phyloP scores from a whole-genome alignment of 2,797 vertebrate genomes.

The Rhincodon typus region DNA sequence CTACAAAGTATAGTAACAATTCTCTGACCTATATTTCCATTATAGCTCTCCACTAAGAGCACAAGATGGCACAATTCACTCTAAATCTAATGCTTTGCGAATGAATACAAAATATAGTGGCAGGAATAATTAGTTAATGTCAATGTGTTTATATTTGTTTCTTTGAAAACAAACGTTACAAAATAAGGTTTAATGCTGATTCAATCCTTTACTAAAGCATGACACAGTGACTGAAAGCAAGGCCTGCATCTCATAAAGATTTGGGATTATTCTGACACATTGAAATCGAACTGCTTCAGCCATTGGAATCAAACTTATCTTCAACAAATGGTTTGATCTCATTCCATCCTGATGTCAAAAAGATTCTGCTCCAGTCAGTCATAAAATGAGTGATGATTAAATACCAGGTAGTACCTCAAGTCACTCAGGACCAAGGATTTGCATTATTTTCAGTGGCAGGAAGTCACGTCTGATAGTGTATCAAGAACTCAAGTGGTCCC shows the following conservation, averaged over 20 bases:
- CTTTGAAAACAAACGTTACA: not conserved
- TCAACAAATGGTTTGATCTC: not conserved
- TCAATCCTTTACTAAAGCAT: not conserved
- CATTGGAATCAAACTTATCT: not conserved
- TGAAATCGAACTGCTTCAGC: not conserved
- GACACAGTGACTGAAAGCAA: not conserved
- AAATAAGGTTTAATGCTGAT: not conserved
- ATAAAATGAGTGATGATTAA: not conserved
- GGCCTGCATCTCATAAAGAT: not conserved
- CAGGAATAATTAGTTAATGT: not conserved
- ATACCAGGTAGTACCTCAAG: not conserved
- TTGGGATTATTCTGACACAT: not conserved
- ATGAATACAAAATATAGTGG: not conserved
- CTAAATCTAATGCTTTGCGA: not conserved
- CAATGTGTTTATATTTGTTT: not conserved
- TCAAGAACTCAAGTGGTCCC: conserved; percentile 19
- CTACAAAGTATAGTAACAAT: not conserved
- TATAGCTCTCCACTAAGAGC: not conserved
- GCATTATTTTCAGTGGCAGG: not conserved
- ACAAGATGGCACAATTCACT: not conserved
- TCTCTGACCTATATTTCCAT: not conserved
- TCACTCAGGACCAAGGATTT: not conserved
- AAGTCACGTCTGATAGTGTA: conserved; percentile 23
- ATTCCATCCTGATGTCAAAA: not conserved
- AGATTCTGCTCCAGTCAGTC: not conserved